Evolutionary conservation across 2,113 vertebrate genomes (phyloP).

Genomic region (Centropus unirufus): DNA sequence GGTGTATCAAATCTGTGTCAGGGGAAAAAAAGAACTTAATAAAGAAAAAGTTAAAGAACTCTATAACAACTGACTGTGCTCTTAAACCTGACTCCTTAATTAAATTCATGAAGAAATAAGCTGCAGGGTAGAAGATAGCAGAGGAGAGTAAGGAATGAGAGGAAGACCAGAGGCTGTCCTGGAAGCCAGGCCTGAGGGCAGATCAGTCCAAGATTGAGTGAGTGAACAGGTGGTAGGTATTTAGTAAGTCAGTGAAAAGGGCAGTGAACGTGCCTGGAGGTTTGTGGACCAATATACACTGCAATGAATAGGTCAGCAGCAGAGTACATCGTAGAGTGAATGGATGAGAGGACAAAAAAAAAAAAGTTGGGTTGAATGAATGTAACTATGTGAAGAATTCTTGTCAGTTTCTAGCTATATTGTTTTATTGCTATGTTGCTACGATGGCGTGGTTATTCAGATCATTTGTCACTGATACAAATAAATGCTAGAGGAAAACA

Average conservation of each 20-base stretch:
- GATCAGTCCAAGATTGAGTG: slow-evolving; percentile 24
- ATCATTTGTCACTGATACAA: background rate
- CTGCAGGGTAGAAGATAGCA: background rate
- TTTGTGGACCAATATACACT: background rate
- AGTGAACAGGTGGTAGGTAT: slow-evolving; percentile 44
- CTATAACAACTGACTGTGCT: background rate
- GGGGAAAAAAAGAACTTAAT: background rate
- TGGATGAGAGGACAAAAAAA: background rate
- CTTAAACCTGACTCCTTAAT: background rate
- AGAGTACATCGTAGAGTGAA: background rate
- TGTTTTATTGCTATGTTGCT: background rate
- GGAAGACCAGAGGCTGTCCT: background rate
- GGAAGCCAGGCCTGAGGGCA: background rate
- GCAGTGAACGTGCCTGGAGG: background rate
- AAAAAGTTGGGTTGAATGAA: background rate
- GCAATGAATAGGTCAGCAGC: background rate
- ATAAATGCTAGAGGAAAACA: background rate
- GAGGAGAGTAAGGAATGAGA: background rate
- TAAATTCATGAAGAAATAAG: background rate
- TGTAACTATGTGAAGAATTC: background rate
- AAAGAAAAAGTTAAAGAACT: background rate
- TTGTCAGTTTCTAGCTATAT: background rate
- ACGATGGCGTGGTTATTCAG: background rate
- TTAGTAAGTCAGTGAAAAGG: background rate
- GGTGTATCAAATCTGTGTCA: background rate